Percentiles rank a stretch among this genome's conserved stretches.
Evolutionary conservation across 2,888 invertebrate genomes (phyloP).

Genomic region (Sussaba pulchella): DNA sequence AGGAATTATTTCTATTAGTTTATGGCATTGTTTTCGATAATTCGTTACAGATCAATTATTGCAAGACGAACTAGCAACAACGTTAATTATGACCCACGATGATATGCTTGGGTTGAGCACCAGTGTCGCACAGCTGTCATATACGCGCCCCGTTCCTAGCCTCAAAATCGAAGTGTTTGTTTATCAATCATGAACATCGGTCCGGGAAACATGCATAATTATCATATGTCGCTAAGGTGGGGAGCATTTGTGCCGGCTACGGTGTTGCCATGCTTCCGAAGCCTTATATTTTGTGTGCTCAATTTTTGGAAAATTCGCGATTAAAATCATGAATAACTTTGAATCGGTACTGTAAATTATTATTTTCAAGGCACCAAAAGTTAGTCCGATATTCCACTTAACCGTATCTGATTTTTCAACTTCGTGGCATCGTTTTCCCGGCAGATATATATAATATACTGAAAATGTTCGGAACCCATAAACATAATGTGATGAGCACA

Average conservation of each 20-base stretch:
- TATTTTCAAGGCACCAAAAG: constrained; percentile 6
- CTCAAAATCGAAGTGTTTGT: constrained; percentile 9
- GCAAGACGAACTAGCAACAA: constrained; percentile 13
- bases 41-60: constrained; percentile 23
- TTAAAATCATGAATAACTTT: constrained; percentile 19
- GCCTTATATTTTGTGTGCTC: neutral
- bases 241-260: neutral
- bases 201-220: neutral
- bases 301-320: neutral
- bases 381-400: neutral
- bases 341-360: constrained; percentile 28
- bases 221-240: no score
- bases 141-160: constrained; percentile 19
- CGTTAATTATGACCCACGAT: constrained; percentile 12
- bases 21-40: neutral
- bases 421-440: constrained; percentile 24
- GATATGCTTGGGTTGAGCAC: constrained; percentile 4
- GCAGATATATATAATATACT: constrained; percentile 19
- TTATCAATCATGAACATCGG: neutral
- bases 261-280: neutral
- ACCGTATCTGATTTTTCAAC: constrained; percentile 16
- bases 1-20: constrained; percentile 20
- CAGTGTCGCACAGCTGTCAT: constrained; percentile 21
- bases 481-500: constrained; percentile 4
- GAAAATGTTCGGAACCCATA: constrained; percentile 24